Percentiles rank a stretch among this genome's conserved stretches.
Conservation (phyloP, 2,888 invertebrate species). For the Drosophila anomalata region DNA sequence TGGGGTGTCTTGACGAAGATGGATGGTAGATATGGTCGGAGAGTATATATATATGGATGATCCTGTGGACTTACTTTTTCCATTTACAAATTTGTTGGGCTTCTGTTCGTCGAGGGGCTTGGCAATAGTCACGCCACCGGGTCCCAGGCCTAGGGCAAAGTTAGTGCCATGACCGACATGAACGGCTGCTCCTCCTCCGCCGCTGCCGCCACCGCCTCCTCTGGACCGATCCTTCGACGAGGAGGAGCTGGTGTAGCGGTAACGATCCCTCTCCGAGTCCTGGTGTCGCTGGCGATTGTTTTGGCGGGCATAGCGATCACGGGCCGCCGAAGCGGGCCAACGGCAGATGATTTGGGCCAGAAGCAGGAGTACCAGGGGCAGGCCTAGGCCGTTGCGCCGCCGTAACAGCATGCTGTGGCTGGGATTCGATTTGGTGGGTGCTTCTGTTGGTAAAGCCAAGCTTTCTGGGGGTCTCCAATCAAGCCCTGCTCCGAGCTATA, state of each 20-base stretch:
- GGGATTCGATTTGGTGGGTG: neutral
- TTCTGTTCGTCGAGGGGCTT: constrained; percentile 60
- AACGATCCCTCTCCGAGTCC: constrained; percentile 49
- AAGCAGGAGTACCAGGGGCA: constrained; percentile 75
- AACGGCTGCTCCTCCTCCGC: constrained; percentile 37
- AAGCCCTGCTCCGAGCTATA: constrained; percentile 34
- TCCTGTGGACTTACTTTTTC: constrained; percentile 88
- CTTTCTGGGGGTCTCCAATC: constrained; percentile 12
- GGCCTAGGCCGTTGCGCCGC: constrained; percentile 49
- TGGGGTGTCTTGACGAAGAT: constrained; percentile 41
- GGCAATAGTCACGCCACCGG: constrained; percentile 12
- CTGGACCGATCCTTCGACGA: constrained; percentile 24
- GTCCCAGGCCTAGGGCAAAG: constrained; percentile 62
- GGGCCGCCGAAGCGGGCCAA: constrained; percentile 67
- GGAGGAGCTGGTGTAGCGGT: constrained; percentile 38
- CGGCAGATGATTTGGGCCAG: constrained; percentile 71
- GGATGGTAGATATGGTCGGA: constrained; percentile 13
- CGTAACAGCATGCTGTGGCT: constrained; percentile 30
- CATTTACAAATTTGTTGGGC: constrained; percentile 89
- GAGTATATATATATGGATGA: neutral
- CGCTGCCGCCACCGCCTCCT: constrained; percentile 56
- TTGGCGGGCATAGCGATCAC: constrained; percentile 74
- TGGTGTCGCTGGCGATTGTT: constrained; percentile 64
- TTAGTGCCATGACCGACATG: constrained; percentile 9
- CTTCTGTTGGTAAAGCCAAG: neutral